Conservation (phyloP, 1,140 invertebrate genomes). For the Spodoptera litura region DNA sequence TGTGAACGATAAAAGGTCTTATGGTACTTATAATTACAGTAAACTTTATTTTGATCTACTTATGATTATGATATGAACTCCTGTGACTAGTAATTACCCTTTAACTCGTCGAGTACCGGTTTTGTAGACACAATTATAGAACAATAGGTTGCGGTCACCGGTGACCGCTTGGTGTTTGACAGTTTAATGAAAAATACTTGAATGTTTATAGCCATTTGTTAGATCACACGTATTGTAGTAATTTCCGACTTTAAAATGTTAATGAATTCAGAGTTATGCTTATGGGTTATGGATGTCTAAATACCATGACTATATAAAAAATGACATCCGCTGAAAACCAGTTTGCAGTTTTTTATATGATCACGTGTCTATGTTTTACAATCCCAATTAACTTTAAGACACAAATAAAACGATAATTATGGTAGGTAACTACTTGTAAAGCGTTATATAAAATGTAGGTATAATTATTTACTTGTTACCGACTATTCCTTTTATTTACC, state of each 20-base stretch:
- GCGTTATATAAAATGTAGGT: constrained; percentile 13
- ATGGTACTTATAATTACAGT: not conserved
- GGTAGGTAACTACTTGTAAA: constrained; percentile 6
- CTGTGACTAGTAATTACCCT: too few species aligned
- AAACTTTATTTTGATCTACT: too few species aligned
- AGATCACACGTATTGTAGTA: too few species aligned
- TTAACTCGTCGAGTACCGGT: too few species aligned
- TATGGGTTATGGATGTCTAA: not conserved
- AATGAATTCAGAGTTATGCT: not conserved
- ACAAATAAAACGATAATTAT: constrained; percentile 1
- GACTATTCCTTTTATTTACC: not conserved
- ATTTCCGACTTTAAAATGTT: too few species aligned
- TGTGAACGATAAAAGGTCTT: constrained; percentile 22
- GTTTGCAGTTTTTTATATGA: constrained; percentile 12
- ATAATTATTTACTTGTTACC: constrained; percentile 15
- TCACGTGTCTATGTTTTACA: constrained; percentile 16
- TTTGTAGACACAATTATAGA: too few species aligned
- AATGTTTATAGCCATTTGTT: too few species aligned
- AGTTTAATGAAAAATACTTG: too few species aligned
- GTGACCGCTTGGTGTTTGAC: too few species aligned
- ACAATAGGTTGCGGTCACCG: too few species aligned
- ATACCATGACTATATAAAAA: constrained; percentile 7
- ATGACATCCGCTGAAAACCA: constrained; percentile 16
- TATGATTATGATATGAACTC: too few species aligned
- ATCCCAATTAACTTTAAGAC: constrained; percentile 15